A percentile compares a stretch with the other conserved stretches of the same genome.
phyloP scores from a whole-genome alignment of 2,113 vertebrate genomes.

The Oreocharis arfaki region DNA sequence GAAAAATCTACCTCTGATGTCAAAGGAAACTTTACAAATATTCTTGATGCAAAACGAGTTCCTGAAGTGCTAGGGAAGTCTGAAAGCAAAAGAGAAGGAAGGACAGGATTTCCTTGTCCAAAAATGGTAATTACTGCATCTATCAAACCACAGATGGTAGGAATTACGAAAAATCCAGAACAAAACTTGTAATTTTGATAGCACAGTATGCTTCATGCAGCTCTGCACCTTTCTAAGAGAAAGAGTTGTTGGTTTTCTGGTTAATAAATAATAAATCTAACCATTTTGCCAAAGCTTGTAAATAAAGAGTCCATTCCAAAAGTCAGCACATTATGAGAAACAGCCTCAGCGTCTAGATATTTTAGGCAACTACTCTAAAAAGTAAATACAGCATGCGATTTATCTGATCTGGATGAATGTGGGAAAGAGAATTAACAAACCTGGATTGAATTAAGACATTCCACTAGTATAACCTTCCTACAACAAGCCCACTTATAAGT shows the following conservation, averaged over 20 bases:
- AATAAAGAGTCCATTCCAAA: slow-evolving; percentile 28
- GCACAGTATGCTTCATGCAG: neutral
- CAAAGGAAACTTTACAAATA: neutral
- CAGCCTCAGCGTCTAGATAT: neutral
- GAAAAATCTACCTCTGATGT: neutral
- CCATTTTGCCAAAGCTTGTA: slow-evolving; percentile 56
- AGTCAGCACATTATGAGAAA: slow-evolving; percentile 29
- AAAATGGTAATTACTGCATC: neutral
- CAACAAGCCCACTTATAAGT: neutral
- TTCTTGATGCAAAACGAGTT: neutral
- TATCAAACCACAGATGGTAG: neutral
- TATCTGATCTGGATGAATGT: slow-evolving; percentile 45
- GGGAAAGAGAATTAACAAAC: slow-evolving; percentile 21
- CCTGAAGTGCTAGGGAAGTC: neutral
- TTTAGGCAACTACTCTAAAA: slow-evolving; percentile 19
- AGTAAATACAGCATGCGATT: neutral
- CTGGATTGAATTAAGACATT: slow-evolving; percentile 48
- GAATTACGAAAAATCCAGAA: neutral
- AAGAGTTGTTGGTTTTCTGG: slow-evolving; percentile 32
- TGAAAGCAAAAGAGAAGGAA: neutral
- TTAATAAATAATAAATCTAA: slow-evolving; percentile 60
- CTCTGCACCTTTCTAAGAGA: neutral
- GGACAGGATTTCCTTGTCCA: neutral
- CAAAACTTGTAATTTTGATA: neutral
- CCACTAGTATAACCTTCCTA: neutral